Evolutionary conservation across 2,797 vertebrate genomes (phyloP).

Genomic region (Galaxias olidus): DNA sequence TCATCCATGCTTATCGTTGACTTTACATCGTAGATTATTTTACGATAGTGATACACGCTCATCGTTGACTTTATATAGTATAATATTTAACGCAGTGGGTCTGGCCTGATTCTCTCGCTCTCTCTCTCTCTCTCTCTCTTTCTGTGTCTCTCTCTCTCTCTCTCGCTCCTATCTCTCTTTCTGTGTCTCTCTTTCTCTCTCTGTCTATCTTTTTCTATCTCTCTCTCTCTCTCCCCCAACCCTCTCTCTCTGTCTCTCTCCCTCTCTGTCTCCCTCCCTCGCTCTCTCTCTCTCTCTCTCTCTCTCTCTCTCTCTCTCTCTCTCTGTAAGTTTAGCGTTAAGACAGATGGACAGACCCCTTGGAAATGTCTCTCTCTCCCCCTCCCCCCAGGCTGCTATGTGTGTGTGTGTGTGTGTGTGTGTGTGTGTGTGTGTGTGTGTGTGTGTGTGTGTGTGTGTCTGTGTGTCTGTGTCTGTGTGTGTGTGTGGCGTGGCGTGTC

Average conservation of each 20-base stretch:
- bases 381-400: neutral
- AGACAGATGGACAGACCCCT: too few species aligned
- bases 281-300: neutral
- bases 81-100: too few species aligned
- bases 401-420: neutral
- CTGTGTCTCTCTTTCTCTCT: conserved; percentile 10
- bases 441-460: neutral
- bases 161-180: neutral
- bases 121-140: neutral
- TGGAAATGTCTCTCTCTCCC: neutral
- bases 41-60: too few species aligned
- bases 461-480: neutral
- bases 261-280: neutral
- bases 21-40: too few species aligned
- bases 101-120: conserved; percentile 2
- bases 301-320: neutral
- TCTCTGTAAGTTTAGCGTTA: too few species aligned
- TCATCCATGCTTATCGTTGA: too few species aligned
- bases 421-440: neutral
- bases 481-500: conserved; percentile 45
- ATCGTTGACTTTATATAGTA: too few species aligned
- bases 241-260: conserved; percentile 2
- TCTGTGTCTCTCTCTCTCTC: neutral
- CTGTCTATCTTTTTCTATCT: conserved; percentile 5
- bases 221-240: neutral